A percentile compares a stretch with the other conserved stretches of the same genome.
These are phyloP conservation scores for Sycobia sp. DNA, from an alignment of 1,140 invertebrate genomes.

Conservation along the genomic window DNA sequence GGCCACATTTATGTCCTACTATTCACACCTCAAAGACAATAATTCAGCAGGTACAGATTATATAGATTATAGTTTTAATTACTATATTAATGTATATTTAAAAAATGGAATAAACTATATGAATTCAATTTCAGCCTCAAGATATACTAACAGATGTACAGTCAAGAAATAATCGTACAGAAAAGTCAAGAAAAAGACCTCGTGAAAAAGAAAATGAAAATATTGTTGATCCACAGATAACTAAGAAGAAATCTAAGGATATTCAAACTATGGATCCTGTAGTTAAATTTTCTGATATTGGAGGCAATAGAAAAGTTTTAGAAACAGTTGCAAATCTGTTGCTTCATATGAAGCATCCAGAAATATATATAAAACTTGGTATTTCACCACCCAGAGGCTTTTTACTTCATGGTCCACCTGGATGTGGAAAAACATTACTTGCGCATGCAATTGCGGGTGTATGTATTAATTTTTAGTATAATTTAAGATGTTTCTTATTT, in stretches of 20 bases:
- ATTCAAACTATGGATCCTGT: slow-evolving; percentile 52
- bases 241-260: slow-evolving; percentile 47
- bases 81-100: background rate
- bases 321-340: slow-evolving; percentile 81
- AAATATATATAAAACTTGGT: slow-evolving; percentile 79
- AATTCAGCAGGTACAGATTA: background rate
- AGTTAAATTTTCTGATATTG: slow-evolving; percentile 75
- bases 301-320: slow-evolving; percentile 73
- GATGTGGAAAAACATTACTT: slow-evolving; percentile 90
- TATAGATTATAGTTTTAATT: background rate
- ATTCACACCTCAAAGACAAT: background rate
- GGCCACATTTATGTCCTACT: slow-evolving; percentile 5
- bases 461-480: slow-evolving; percentile 46
- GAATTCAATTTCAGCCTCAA: slow-evolving; percentile 29
- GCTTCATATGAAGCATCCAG: slow-evolving; percentile 82
- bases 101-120: background rate
- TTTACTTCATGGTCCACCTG: slow-evolving; percentile 88
- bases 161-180: slow-evolving; percentile 4
- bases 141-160: slow-evolving; percentile 8
- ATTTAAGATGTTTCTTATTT: slow-evolving; percentile 8
- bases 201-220: slow-evolving; percentile 56
- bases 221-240: slow-evolving; percentile 41
- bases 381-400: slow-evolving; percentile 83
- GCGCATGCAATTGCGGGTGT: slow-evolving; percentile 92
- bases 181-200: slow-evolving; percentile 53